Evolutionary conservation across 2,113 vertebrate species (phyloP), one percentile per base, ranked within the genome.

Genomic region (Tautogolabrus adspersus): DNA sequence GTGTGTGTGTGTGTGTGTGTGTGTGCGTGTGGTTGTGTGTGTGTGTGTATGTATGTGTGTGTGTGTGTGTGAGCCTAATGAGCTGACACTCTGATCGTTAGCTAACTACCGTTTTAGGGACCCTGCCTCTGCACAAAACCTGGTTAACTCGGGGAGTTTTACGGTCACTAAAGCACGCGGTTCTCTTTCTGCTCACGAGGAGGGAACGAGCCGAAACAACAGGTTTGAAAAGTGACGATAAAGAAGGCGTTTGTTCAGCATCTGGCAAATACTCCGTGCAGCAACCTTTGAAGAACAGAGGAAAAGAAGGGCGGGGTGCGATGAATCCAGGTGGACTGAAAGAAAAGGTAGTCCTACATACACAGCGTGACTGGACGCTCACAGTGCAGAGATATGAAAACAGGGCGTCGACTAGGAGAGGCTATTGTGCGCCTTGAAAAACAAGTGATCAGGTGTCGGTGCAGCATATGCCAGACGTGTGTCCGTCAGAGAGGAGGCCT

Each of bases 371-470:
- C 38, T 56, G 15, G 11, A 56, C 19, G 21, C 23, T 72, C n/a
- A 23, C 59, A 23, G 52, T 15, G 1, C 42, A 6, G 0, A 47
- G 37, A 78, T 79, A 65, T 86, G 74, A 90, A 88, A 84, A 82
- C 72, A 83, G 57, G 76, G 86, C 67, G 84, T 87, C 21, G 64
- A 78, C 78, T 64, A 42, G 81, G 58, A 61, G 26, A 73, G 69
- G 57, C 88, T 77, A 86, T 92, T 92, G 84, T 84, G 55, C 61
- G 0, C 26, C 71, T 73, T 85, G 54, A 72, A 90, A 92, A 93
- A 94, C 90, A 94, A 89, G 91, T 8, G 92, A 92, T 95, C 91
- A 79, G 87, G 91, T 95, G 87, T 93, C 94, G 72, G 72, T 9
- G 66, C 82, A 84, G 84, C 94, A 94, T 89, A 93, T 94, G 94